Evolutionary conservation across 2,797 vertebrate species (phyloP), one percentile per base, ranked within the genome.

Genomic region (Linurgus olivaceus): DNA sequence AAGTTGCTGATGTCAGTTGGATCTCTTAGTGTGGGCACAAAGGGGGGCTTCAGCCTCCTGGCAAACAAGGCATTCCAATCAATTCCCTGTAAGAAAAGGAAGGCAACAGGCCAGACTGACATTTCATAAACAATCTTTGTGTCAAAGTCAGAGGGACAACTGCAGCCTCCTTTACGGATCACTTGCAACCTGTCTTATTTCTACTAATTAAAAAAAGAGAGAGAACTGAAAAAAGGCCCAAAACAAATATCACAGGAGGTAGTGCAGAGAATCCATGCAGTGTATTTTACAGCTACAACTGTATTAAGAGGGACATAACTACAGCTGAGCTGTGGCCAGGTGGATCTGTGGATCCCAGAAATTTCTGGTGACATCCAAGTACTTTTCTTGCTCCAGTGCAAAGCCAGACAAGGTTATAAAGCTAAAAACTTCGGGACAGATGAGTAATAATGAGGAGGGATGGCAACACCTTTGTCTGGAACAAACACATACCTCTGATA

Each of bases 1-100:
- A 99, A 99, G 97, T 99, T 99, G 75, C 98, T 98, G 82, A 99
- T 97, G 40, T 99, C 99, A 0, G 97, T 97, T 0, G 97, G 97
- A 9, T 98, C 97, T 57, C 94, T 97, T 88, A 99, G 93, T 6
- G 91, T 93, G 1, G 99, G 99, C 89, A 98, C 96, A 62, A 99
- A 99, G 4, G 99, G 99, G 1, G 99, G 99, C 96, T 97, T 98
- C 86, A 98, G 48, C 20, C 91, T 97, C 66, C 98, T 98, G 91
- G 98, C 97, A 50, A 99, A 96, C 51, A 99, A 97, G 80, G 98
- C 98, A 44, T 97, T 97, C 99, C 99, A 99, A 88, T 99, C 96
- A 17, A 98, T 96, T 38, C 96, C 97, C 99, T 99, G 97, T 12
- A 86, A 74, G 61, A 88, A 62, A 62, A 86, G n/a, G n/a, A 70